Conservation (phyloP, 2,797 vertebrate genomes). For the Octomys mimax region DNA sequence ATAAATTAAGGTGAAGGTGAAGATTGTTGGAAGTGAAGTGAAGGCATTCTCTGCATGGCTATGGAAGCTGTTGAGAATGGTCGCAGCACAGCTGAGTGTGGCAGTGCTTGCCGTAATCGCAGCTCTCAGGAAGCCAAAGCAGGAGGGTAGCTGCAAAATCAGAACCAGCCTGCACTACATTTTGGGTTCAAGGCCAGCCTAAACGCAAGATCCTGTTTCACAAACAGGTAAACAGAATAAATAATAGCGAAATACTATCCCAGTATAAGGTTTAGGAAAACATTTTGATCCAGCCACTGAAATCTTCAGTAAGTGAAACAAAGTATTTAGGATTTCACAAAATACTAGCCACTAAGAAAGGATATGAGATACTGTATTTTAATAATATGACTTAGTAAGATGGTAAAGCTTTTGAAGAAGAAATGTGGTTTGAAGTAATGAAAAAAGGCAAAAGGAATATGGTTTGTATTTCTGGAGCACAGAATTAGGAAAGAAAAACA, state of each 20-base stretch:
- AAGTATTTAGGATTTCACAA: not conserved
- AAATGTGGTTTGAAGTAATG: not conserved
- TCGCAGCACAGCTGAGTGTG: not conserved
- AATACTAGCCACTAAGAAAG: not conserved
- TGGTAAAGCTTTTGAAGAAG: not conserved
- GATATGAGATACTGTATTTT: not conserved
- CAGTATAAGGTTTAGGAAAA: not conserved
- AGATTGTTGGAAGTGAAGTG: not conserved
- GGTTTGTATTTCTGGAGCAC: not conserved
- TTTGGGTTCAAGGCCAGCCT: not conserved
- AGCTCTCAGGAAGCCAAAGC: not conserved
- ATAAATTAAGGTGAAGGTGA: not conserved
- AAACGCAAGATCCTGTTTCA: not conserved
- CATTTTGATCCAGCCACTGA: not conserved
- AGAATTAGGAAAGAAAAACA: slow-evolving; percentile 1
- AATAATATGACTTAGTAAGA: not conserved
- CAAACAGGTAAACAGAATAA: not conserved
- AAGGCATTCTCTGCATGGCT: not conserved
- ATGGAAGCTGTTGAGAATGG: not conserved
- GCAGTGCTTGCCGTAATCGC: not conserved
- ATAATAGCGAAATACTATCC: not conserved
- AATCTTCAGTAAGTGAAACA: not conserved
- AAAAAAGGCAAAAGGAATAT: not conserved
- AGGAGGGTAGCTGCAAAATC: not conserved
- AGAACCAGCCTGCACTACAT: not conserved